These are phyloP conservation scores for Turritopsis rubra DNA, from an alignment of 30 jellyfish, hydroid and myxozoan genomes.

Conservation along the genomic window DNA sequence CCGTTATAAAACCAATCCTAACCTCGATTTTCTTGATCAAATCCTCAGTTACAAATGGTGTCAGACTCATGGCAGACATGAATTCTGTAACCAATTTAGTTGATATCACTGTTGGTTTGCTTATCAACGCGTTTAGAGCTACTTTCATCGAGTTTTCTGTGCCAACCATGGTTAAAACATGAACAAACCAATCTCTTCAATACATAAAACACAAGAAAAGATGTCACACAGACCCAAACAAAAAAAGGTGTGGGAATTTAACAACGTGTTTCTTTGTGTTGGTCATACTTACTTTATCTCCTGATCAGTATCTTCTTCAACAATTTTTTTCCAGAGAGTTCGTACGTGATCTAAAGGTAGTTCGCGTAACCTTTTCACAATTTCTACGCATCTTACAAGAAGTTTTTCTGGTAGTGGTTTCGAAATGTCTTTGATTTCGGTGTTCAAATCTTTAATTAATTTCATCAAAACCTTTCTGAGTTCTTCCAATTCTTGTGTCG, in stretches of 20 bases:
- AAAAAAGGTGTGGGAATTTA: too few relatives aligned
- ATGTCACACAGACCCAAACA: background rate
- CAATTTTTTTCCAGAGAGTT: background rate
- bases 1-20: too few relatives aligned
- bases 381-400: background rate
- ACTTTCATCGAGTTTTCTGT: slow-evolving; percentile 6
- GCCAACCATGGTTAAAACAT: background rate
- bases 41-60: background rate
- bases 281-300: background rate
- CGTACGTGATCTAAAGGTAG: background rate
- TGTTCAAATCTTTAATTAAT: background rate
- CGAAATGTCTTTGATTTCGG: background rate
- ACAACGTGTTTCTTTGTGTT: background rate
- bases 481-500: background rate
- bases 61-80: background rate
- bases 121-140: background rate
- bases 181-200: slow-evolving; percentile 6
- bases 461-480: background rate
- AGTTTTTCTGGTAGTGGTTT: background rate
- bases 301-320: background rate
- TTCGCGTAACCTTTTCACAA: background rate
- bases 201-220: background rate
- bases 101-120: background rate
- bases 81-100: background rate
- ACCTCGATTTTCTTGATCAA: background rate